Base-by-base conservation (phyloP, 2,888 invertebrate genomes). In the Dione vanillae region DNA sequence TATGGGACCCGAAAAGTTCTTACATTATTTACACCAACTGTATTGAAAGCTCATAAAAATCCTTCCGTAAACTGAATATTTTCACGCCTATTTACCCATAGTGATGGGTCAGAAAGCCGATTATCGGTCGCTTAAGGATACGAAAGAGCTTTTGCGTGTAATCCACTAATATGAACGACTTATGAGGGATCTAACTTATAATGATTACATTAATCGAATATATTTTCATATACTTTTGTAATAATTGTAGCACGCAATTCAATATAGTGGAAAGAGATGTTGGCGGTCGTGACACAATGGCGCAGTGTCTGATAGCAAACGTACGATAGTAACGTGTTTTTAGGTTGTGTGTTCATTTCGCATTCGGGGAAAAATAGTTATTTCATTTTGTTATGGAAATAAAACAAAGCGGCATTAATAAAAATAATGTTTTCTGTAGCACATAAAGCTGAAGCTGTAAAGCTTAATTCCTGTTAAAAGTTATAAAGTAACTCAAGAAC, bases 61-160 rank as follows among this genome's bases (percentile, higher is more conserved):
- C 43, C 40, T 51, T 66, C 43, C 47, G 37, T 64, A 69, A 69
- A 73, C 43, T 56, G 61, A 71, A 68, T 70, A 71, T 69, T 73
- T 72, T 58, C 65, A 70, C 75, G 70, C 54, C 67, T 71, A 65
- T 75, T 74, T 72, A 70, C 69, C 68, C 71, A 71, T 74, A 67
- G 59, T 58, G 70, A 73, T 70, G 75, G 75, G 75, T 73, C 70
- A 71, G 66, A 76, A 76, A 77, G 68, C 73, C 74, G 74, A 74
- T 77, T 74, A 76, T 74, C 71, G 71, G 69, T 73, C 70, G 73
- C 67, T 70, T 69, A 72, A 65, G 71, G 67, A 71, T 73, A 66
- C 62, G 66, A 70, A 74, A 77, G 74, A 77, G 77, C 76, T 72
- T 77, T 77, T 69, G 61, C 74, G 70, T 75, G 77, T 77, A 75